These are phyloP conservation scores for Lepidocyrtinus sp. DNA, from an alignment of 2,888 invertebrate species.

Conservation along the genomic window DNA sequence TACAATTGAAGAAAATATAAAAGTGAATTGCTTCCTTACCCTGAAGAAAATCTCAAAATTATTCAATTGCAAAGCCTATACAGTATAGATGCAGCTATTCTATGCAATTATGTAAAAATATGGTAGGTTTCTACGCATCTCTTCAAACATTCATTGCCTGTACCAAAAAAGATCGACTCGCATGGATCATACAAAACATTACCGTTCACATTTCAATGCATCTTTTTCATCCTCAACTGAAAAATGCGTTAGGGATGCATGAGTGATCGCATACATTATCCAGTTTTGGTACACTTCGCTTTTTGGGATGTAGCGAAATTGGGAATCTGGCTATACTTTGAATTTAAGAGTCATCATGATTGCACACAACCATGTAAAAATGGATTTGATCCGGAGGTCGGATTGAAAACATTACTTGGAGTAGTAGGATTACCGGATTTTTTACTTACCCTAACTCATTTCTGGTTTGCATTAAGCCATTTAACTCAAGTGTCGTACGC, in stretches of 20 bases:
- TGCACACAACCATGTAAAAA: not conserved
- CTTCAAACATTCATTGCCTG: not conserved
- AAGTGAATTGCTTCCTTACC: no score
- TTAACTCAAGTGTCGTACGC: no score
- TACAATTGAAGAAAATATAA: no score
- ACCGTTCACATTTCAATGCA: conserved; percentile 53
- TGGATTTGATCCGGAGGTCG: not conserved
- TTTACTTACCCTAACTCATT: not conserved
- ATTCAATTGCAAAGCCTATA: conserved; percentile 13
- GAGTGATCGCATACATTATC: conserved; percentile 60
- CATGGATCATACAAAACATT: conserved; percentile 50
- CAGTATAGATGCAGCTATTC: not conserved
- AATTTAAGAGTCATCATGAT: conserved; percentile 2
- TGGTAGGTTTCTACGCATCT: not conserved
- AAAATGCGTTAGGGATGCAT: conserved; percentile 58
- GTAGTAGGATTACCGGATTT: conserved; percentile 11
- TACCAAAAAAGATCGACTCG: conserved; percentile 35
- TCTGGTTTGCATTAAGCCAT: no score
- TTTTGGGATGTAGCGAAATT: conserved; percentile 1
- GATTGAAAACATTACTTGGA: conserved; percentile 18
- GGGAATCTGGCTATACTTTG: not conserved
- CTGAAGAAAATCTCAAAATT: not conserved
- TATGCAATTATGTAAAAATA: not conserved
- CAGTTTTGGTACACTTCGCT: conserved; percentile 41
- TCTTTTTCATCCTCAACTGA: conserved; percentile 45